Evolutionary conservation across 2,797 vertebrate genomes (phyloP).

Genomic region (Melanotaenia pygmaea): DNA sequence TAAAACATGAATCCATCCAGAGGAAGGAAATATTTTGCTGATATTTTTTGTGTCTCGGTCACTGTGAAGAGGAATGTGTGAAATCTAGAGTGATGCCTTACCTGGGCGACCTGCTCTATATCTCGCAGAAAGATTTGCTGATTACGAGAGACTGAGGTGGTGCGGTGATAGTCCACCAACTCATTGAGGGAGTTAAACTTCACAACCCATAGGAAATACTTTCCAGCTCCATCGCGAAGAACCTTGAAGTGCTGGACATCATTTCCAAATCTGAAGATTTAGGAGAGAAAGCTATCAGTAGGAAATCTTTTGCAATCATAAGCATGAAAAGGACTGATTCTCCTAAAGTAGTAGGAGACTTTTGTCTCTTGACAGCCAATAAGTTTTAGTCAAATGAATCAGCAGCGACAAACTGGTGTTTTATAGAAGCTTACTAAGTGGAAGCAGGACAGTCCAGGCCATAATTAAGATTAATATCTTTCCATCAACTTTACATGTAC

Average conservation of each 20-base stretch:
- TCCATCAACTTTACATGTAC: slow-evolving; percentile 37
- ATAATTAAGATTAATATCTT: slow-evolving; percentile 46
- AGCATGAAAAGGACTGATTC: background rate
- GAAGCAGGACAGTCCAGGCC: slow-evolving; percentile 21
- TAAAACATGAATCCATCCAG: too few species aligned
- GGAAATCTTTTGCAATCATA: background rate
- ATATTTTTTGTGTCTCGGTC: too few species aligned
- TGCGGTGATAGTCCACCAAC: slow-evolving; percentile 98
- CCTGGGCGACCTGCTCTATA: slow-evolving; percentile 98
- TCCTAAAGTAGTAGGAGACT: slow-evolving; percentile 3
- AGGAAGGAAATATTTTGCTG: too few species aligned
- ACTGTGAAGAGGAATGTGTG: too few species aligned
- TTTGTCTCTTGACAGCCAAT: slow-evolving; percentile 3
- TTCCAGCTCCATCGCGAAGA: slow-evolving; percentile 96
- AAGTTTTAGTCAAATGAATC: slow-evolving; percentile 48
- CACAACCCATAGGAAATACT: slow-evolving; percentile 99
- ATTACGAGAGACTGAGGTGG: slow-evolving; percentile 97
- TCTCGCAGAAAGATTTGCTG: slow-evolving; percentile 99
- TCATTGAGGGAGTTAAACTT: slow-evolving; percentile 99
- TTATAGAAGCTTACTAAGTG: background rate
- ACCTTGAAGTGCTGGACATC: slow-evolving; percentile 99
- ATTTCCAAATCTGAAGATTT: slow-evolving; percentile 90
- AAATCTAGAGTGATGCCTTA: slow-evolving; percentile 65
- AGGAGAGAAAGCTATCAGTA: slow-evolving; percentile 1
- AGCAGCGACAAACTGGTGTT: slow-evolving; percentile 22